phyloP scores from a whole-genome alignment of 2,113 vertebrate genomes.

The Varanus salvator region DNA sequence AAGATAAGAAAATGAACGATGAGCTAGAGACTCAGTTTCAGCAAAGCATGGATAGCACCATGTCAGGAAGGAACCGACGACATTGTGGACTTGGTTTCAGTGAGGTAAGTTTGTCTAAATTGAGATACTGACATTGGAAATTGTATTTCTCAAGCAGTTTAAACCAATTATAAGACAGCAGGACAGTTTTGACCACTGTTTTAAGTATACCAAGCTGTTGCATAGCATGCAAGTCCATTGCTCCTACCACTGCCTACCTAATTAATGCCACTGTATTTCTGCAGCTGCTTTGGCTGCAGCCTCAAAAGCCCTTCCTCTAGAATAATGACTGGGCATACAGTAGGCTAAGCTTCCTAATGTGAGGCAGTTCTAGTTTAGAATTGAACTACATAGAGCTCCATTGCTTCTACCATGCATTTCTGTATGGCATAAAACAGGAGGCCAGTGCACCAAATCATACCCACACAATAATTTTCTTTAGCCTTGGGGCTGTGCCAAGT shows the following conservation, averaged over 20 bases:
- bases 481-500: background rate
- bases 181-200: background rate
- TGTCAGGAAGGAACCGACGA: conserved; percentile 91
- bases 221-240: background rate
- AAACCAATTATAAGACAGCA: background rate
- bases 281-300: background rate
- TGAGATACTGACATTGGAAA: background rate
- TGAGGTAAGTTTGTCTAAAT: conserved; percentile 81
- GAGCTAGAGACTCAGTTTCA: conserved; percentile 94
- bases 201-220: background rate
- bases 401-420: background rate
- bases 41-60: conserved; percentile 93
- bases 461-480: background rate
- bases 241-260: background rate
- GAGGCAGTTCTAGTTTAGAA: background rate
- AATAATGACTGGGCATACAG: background rate
- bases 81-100: conserved; percentile 95
- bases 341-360: background rate
- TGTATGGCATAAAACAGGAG: background rate
- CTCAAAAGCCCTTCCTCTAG: background rate
- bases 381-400: background rate
- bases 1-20: conserved; percentile 91
- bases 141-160: background rate
- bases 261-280: background rate
- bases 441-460: background rate